A percentile compares a stretch with the other conserved stretches of the same genome.
phyloP scores from a whole-genome alignment of 2,797 vertebrate species.

The Knipowitschia caucasica region DNA sequence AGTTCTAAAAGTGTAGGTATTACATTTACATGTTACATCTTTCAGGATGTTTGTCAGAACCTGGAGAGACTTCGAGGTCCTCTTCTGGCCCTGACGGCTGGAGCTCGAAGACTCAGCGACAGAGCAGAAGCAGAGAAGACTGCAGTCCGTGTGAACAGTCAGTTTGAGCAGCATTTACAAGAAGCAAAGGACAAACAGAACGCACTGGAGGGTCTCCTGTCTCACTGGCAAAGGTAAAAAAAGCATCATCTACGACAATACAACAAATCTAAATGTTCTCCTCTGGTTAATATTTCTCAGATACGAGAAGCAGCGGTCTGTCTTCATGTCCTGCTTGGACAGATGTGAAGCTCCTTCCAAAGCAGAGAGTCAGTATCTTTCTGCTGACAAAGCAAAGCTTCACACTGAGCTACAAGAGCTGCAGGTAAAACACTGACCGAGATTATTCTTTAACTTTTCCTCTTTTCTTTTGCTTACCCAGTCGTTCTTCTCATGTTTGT shows the following conservation, averaged over 20 bases:
- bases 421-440: constrained; percentile 71
- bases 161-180: constrained; percentile 66
- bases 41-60: constrained; percentile 84
- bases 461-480: no score
- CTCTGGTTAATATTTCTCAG: constrained; percentile 60
- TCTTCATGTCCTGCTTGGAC: constrained; percentile 85
- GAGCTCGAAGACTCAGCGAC: constrained; percentile 77
- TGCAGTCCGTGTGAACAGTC: constrained; percentile 70
- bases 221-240: constrained; percentile 86
- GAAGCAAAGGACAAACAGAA: constrained; percentile 81
- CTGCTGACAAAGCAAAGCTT: constrained; percentile 84
- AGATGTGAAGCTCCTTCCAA: constrained; percentile 77
- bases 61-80: constrained; percentile 80
- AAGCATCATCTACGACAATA: not conserved
- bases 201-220: constrained; percentile 80
- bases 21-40: no score
- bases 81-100: constrained; percentile 75
- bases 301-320: constrained; percentile 86
- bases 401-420: constrained; percentile 81
- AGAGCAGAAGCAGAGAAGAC: constrained; percentile 73
- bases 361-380: constrained; percentile 69
- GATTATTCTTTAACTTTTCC: not conserved
- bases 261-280: constrained; percentile 3
- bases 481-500: no score
- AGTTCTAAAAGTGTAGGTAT: not conserved